These are phyloP conservation scores for Triplophysa bombifrons DNA, from an alignment of 2,797 vertebrate species.

Conservation along the genomic window DNA sequence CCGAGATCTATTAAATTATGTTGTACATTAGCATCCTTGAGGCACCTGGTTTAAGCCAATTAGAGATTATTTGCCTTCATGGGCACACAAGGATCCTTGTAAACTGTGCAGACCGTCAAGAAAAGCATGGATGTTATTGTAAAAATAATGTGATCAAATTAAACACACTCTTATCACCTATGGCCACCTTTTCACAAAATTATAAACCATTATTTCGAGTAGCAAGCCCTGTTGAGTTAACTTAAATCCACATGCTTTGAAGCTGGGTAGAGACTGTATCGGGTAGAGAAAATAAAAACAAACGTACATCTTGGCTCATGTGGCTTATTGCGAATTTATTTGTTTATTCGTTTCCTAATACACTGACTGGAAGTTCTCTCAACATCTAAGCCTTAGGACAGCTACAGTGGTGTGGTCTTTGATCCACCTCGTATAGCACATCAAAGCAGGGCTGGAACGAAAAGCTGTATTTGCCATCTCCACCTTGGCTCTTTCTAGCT, in stretches of 20 bases:
- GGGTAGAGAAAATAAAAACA: background rate
- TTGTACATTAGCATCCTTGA: conserved; percentile 4
- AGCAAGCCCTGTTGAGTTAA: background rate
- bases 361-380: conserved; percentile 35
- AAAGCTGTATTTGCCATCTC: conserved; percentile 52
- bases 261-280: background rate
- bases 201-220: background rate
- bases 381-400: conserved; percentile 48
- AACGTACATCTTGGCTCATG: conserved; percentile 7
- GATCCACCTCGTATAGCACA: conserved; percentile 55
- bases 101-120: background rate
- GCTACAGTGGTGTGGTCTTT: conserved; percentile 53
- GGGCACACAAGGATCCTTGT: background rate
- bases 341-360: conserved; percentile 40
- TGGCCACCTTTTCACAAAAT: background rate
- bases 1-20: conserved; percentile 23
- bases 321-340: conserved; percentile 24
- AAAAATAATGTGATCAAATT: background rate
- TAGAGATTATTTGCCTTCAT: background rate
- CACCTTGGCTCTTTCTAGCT: conserved; percentile 43
- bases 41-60: conserved; percentile 12
- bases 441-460: conserved; percentile 56
- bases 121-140: background rate
- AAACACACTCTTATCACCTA: background rate
- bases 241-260: background rate